phyloP scores from a whole-genome alignment of 1,140 invertebrate species.

The Cydia pomonella region DNA sequence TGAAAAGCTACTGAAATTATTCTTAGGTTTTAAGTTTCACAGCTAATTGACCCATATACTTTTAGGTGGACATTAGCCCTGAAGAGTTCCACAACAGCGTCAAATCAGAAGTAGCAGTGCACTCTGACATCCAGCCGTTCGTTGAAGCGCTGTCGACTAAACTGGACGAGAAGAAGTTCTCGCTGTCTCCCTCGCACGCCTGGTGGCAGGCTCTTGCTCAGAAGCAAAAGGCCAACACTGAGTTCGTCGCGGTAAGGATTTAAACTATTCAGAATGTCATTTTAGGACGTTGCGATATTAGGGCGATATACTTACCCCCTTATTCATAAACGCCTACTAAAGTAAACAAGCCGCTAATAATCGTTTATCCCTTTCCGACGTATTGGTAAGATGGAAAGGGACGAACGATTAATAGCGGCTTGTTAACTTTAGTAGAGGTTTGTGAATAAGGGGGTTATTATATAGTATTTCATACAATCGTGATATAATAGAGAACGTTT shows the following conservation, averaged over 20 bases:
- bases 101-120: constrained; percentile 86
- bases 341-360: no score
- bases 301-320: no score
- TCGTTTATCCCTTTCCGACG: background rate
- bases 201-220: constrained; percentile 83
- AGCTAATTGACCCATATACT: background rate
- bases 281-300: no score
- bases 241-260: constrained; percentile 79
- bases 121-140: constrained; percentile 89
- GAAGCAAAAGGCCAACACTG: constrained; percentile 83
- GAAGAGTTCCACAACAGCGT: constrained; percentile 97
- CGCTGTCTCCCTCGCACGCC: constrained; percentile 68
- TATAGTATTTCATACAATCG: no score
- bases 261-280: no score
- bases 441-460: no score
- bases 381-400: background rate
- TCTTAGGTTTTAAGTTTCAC: no score
- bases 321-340: no score
- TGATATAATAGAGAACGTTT: no score
- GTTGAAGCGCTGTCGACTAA: constrained; percentile 83
- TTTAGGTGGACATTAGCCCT: constrained; percentile 91
- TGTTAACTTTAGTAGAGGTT: no score
- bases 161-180: constrained; percentile 79
- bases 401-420: no score
- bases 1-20: no score